Evolutionary conservation across 2,888 invertebrate genomes (phyloP).

Genomic region (Drepanosiphum platanoidis): DNA sequence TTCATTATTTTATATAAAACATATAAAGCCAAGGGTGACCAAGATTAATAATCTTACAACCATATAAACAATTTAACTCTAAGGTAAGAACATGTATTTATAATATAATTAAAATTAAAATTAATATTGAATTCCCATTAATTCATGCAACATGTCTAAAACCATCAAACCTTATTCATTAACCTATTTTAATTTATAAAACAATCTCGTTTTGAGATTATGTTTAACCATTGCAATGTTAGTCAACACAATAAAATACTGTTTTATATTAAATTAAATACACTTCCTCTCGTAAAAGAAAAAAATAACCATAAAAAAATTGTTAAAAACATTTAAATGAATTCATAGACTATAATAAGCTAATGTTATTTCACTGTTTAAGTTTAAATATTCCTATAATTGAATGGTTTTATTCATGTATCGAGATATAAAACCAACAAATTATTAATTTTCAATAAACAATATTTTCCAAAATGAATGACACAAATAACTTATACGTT

Average conservation of each 20-base stretch:
- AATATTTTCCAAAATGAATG: background rate
- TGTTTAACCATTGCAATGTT: background rate
- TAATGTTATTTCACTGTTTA: constrained; percentile 9
- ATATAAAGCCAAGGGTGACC: background rate
- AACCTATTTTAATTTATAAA: background rate
- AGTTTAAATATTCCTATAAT: constrained; percentile 3
- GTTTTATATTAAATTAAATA: constrained; percentile 9
- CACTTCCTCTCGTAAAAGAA: constrained; percentile 24
- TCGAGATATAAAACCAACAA: background rate
- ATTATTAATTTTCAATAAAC: background rate
- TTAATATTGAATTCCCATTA: background rate
- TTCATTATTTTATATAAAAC: background rate
- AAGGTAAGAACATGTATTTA: too few species aligned
- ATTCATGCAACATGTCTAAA: background rate
- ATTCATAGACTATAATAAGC: constrained; percentile 43
- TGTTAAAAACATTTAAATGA: constrained; percentile 18
- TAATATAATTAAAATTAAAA: background rate
- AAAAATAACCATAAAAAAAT: constrained; percentile 2
- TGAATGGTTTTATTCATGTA: constrained; percentile 4
- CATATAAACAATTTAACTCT: background rate
- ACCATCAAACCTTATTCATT: background rate
- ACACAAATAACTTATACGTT: background rate
- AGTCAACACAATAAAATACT: background rate
- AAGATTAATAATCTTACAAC: background rate
- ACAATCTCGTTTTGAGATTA: background rate